Evolutionary conservation across 1,140 invertebrate genomes (phyloP), one percentile per base, ranked within the genome.

Genomic region (Apis laboriosa): DNA sequence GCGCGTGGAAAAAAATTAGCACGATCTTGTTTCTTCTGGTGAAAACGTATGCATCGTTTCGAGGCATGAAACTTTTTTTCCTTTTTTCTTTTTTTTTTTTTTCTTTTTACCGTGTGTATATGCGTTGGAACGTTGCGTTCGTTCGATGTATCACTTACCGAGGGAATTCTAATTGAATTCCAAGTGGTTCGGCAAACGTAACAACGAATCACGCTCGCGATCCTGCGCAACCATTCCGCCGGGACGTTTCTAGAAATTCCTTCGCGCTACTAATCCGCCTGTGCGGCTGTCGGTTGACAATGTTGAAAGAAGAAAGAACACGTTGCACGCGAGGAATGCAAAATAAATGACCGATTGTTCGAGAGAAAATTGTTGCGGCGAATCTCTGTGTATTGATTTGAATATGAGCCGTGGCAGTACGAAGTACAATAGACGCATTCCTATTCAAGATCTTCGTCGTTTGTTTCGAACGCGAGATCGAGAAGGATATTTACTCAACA

Each of bases 171-270:
- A 88, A 88, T 88, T 88, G 78, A 79, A 78, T 84, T 75, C 64
- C 85, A 88, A 88, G 77, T 88, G 75, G 82, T 81, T 87, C 72
- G 13, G 82, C 70, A 88, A 88, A 88, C 85, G 70, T 17, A 84
- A 87, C 82, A 63, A 66, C 73, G 67, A 84, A 73, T 34, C 34
- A 34, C 34, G 34, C 34, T 2, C 73, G 58, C 61, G 24, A 68
- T 15, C 4, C 72, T 34, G 71, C 53, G 43, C 56, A 70, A 51
- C 77, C 83, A 7, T 74, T 60, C 24, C 24, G 58, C 15, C 61
- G 34, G 67, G 66, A 80, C 77, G 85, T 64, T 86, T 84, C 86
- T 80, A 66, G 73, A 84, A 80, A 80, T 80, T 74, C 55, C 21
- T 34, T 11, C 9, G 15, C 43, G 21, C 8, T 9, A 15, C 34